Conservation (phyloP, 2,888 invertebrate genomes). For the Hetaerina titia region DNA sequence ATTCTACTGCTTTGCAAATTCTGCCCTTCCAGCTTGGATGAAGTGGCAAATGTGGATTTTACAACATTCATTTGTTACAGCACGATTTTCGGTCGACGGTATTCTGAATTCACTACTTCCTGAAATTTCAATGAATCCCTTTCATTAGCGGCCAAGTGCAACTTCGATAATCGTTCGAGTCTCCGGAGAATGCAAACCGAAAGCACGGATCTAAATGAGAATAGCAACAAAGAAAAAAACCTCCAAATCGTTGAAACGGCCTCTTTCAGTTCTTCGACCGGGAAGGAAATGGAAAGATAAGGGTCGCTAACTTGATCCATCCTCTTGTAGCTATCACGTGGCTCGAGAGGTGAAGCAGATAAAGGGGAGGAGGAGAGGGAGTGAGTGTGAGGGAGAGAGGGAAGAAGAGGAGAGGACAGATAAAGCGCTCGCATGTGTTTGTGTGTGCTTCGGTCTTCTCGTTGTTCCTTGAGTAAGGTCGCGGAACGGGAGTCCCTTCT, state of each 20-base stretch:
- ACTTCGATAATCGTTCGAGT: not conserved
- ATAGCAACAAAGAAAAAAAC: not conserved
- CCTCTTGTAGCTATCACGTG: conserved; percentile 34
- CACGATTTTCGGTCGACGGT: too few relatives aligned
- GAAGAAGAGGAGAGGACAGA: not conserved
- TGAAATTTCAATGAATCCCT: not conserved
- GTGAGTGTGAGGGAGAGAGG: not conserved
- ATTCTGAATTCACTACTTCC: too few relatives aligned
- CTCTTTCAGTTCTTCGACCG: conserved; percentile 35
- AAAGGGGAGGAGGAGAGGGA: not conserved
- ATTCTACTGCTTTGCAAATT: too few relatives aligned
- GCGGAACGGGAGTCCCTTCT: conserved; percentile 52
- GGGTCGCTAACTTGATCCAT: conserved; percentile 39
- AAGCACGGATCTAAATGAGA: not conserved
- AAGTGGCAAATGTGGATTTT: too few relatives aligned
- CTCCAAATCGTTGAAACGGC: not conserved
- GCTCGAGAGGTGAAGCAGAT: not conserved
- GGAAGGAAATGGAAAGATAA: conserved; percentile 25
- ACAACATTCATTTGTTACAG: too few relatives aligned
- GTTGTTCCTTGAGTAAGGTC: conserved; percentile 60
- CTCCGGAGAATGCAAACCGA: not conserved
- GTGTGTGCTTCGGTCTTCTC: conserved; percentile 5
- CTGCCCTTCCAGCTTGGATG: too few relatives aligned
- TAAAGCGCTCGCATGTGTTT: not conserved
- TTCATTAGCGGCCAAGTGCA: not conserved